phyloP scores from a whole-genome alignment of 2,113 vertebrate genomes.

The Clarias magur region DNA sequence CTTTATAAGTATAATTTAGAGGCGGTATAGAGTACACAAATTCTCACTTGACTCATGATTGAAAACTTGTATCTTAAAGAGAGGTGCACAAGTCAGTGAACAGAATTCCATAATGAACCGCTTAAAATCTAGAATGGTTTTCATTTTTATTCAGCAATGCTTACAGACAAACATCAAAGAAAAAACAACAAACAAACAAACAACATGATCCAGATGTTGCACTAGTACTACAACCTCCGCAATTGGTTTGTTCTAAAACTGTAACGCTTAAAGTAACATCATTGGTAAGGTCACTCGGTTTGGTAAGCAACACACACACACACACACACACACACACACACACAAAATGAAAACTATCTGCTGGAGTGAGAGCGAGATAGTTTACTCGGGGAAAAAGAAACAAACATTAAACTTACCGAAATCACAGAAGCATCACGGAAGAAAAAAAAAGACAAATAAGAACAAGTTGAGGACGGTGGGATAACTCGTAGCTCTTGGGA shows the following conservation, averaged over 20 bases:
- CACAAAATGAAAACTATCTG: too few relatives aligned
- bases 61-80: not conserved
- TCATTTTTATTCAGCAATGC: not conserved
- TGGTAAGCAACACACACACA: not conserved
- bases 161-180: not conserved
- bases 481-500: not conserved
- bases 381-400: too few relatives aligned
- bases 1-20: not conserved
- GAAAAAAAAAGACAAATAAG: not conserved
- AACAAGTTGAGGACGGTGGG: not conserved
- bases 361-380: not conserved
- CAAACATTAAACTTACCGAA: conserved; percentile 59
- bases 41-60: not conserved
- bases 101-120: not conserved
- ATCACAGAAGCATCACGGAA: conserved; percentile 57
- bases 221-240: not conserved
- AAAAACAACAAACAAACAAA: not conserved
- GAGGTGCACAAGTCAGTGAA: not conserved
- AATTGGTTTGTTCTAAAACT: not conserved
- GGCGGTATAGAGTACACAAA: not conserved
- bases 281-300: not conserved
- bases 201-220: conserved; percentile 14
- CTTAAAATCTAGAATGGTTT: not conserved
- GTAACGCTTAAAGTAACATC: not conserved
- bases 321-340: not conserved